Percentiles rank a stretch among this genome's conserved stretches.
Conservation (phyloP, 1,140 invertebrate species). For the Idris sp. region DNA sequence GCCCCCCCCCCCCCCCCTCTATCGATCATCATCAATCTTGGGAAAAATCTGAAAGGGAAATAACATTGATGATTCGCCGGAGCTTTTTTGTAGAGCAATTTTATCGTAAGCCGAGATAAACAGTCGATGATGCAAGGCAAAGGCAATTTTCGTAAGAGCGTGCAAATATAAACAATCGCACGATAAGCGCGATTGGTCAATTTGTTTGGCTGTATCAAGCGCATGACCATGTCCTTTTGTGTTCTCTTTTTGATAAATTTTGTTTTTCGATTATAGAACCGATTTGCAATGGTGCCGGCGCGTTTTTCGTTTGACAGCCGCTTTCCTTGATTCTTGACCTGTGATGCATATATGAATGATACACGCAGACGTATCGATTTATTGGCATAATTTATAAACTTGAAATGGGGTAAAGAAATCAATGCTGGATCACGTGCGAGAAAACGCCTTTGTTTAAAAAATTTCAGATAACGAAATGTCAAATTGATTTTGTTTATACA, state of each 20-base stretch:
- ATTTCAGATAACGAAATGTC: slow-evolving; percentile 37
- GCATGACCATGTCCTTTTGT: slow-evolving; percentile 52
- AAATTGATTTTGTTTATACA: slow-evolving; percentile 25
- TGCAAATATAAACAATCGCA: slow-evolving; percentile 33
- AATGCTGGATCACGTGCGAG: slow-evolving; percentile 17
- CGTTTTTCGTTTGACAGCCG: slow-evolving; percentile 32
- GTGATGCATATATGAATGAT: slow-evolving; percentile 49
- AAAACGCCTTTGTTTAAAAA: slow-evolving; percentile 38
- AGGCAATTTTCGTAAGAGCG: slow-evolving; percentile 74
- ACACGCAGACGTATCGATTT: slow-evolving; percentile 30
- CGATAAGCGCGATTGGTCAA: slow-evolving; percentile 51
- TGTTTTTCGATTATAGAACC: slow-evolving; percentile 40
- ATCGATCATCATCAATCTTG: slow-evolving; percentile 12
- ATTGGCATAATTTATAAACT: slow-evolving; percentile 43
- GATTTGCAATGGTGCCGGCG: slow-evolving; percentile 40
- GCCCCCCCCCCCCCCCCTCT: not conserved
- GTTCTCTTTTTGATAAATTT: slow-evolving; percentile 45
- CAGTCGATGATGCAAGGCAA: slow-evolving; percentile 73
- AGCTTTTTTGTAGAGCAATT: slow-evolving; percentile 45
- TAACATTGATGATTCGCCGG: slow-evolving; percentile 19
- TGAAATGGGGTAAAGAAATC: slow-evolving; percentile 42
- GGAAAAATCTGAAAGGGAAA: slow-evolving; percentile 31
- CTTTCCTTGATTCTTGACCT: slow-evolving; percentile 50
- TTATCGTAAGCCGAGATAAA: slow-evolving; percentile 64
- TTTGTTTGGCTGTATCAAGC: slow-evolving; percentile 43